Evolutionary conservation across 2,797 vertebrate genomes (phyloP), one percentile per base, ranked within the genome.

Genomic region (Gambusia yucatana): DNA sequence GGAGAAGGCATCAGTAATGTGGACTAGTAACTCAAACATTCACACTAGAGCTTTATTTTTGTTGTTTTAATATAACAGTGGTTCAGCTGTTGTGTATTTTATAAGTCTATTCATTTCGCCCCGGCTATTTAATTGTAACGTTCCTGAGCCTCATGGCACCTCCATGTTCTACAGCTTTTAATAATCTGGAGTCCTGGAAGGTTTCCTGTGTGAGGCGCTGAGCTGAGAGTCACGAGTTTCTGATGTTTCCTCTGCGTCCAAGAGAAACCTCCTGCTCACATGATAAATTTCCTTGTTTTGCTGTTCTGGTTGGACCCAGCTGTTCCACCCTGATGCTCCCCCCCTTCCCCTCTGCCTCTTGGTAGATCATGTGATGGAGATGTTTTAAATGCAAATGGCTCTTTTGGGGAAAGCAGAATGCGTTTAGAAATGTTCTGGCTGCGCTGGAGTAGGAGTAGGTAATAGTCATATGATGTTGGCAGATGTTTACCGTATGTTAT

Each of bases 391-490:
- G 25, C 67, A 69, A 43, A 69, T n/a, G 39, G 25, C 6, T n/a
- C 25, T 44, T 70, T n/a, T 25, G 22, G 39, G 22, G 65, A 69
- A 69, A 69, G 43, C 10, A 25, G 16, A 65, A 65, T 41, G 20
- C 1, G 20, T 41, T n/a, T 69, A n/a, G 39, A 69, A n/a, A 7
- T n/a, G 8, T 55, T 75, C n/a, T 57, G 48, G 48, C 41, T 20
- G 30, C 20, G 2, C 73, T 78, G 79, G 16, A 67, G 11, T 0
- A 74, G 79, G 16, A 67, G 11, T 0, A 74, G 11, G 16, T 39
- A 6, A 39, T 77, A 48, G 57, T 84, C 70, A 47, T 48, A 11
- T 44, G 67, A 72, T 74, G 67, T 76, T 75, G 61, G 20, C 71
- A 81, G 46, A 76, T 52, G 20, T 22, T 52, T 73, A 30, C 30